Percentiles rank a stretch among this genome's conserved stretches.
phyloP scores from a whole-genome alignment of 2,888 invertebrate species.

The Prionchulus punctatus region DNA sequence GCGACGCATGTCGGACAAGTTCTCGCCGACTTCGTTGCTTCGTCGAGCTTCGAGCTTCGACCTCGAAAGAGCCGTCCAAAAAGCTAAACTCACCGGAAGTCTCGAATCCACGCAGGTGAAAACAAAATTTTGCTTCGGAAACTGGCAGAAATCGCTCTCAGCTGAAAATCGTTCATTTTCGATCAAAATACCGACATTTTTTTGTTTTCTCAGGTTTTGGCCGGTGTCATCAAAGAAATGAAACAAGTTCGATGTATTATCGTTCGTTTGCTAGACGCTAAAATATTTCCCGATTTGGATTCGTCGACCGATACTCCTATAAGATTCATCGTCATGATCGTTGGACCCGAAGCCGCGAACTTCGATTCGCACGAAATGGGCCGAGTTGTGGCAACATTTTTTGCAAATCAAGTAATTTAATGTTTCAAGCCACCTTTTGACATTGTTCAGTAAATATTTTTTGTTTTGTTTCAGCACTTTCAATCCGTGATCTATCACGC shows the following conservation, averaged over 20 bases:
- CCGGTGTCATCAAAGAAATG: constrained; percentile 51
- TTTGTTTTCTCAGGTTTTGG: background rate
- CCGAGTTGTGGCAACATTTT: constrained; percentile 77
- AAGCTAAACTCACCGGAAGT: too few species aligned
- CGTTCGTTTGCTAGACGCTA: constrained; percentile 55
- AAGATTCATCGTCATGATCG: constrained; percentile 73
- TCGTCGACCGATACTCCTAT: constrained; percentile 58
- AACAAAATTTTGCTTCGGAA: too few species aligned
- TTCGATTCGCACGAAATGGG: constrained; percentile 90
- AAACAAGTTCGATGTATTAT: constrained; percentile 72
- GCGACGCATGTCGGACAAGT: too few species aligned
- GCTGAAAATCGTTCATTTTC: too few species aligned
- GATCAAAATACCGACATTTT: too few species aligned
- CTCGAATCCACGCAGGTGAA: too few species aligned
- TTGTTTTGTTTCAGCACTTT: constrained; percentile 33
- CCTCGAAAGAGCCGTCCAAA: too few species aligned
- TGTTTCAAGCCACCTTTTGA: background rate
- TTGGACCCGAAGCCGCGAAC: constrained; percentile 61
- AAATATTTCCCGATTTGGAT: background rate
- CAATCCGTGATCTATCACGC: constrained; percentile 77
- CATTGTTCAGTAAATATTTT: background rate
- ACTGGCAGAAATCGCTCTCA: too few species aligned
- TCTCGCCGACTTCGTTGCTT: too few species aligned
- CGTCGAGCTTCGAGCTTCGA: too few species aligned
- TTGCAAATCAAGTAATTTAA: constrained; percentile 58